A percentile compares a stretch with the other conserved stretches of the same genome.
Conservation (phyloP, 2,113 vertebrate genomes). For the Hoplias malabaricus region DNA sequence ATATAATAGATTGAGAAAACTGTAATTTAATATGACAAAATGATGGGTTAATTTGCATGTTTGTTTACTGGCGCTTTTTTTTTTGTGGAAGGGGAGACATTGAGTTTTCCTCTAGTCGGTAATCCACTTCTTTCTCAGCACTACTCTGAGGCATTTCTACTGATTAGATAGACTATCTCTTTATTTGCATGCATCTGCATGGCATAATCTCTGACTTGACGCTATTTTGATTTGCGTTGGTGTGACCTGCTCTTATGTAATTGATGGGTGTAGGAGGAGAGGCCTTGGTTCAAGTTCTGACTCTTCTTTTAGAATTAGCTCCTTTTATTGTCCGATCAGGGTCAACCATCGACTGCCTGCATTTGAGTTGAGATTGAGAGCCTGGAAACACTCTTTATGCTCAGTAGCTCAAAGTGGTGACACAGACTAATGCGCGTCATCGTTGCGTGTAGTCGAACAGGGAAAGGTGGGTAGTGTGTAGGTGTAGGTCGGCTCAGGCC, state of each 20-base stretch:
- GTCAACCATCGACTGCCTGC: not conserved
- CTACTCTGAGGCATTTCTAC: constrained; percentile 18
- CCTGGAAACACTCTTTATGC: not conserved
- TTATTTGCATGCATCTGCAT: not conserved
- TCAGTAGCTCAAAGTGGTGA: constrained; percentile 11
- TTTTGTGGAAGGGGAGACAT: no score
- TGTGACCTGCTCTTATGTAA: constrained; percentile 42
- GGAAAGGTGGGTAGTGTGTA: not conserved
- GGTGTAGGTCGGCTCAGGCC: constrained; percentile 9
- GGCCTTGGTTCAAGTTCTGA: not conserved
- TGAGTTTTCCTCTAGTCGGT: not conserved
- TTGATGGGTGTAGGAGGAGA: constrained; percentile 36
- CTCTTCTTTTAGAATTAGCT: constrained; percentile 34
- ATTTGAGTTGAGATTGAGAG: constrained; percentile 10
- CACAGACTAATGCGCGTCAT: not conserved
- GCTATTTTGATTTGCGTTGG: constrained; percentile 39
- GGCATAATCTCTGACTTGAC: constrained; percentile 11
- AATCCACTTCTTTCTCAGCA: not conserved
- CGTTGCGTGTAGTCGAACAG: not conserved
- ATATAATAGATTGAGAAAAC: no score
- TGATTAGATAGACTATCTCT: constrained; percentile 1
- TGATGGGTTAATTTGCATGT: not conserved
- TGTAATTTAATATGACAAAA: no score
- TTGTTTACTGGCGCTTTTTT: not conserved
- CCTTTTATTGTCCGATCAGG: not conserved